Evolutionary conservation across 2,113 vertebrate genomes (phyloP), one percentile per base, ranked within the genome.

Genomic region (Cygnus buccinator): DNA sequence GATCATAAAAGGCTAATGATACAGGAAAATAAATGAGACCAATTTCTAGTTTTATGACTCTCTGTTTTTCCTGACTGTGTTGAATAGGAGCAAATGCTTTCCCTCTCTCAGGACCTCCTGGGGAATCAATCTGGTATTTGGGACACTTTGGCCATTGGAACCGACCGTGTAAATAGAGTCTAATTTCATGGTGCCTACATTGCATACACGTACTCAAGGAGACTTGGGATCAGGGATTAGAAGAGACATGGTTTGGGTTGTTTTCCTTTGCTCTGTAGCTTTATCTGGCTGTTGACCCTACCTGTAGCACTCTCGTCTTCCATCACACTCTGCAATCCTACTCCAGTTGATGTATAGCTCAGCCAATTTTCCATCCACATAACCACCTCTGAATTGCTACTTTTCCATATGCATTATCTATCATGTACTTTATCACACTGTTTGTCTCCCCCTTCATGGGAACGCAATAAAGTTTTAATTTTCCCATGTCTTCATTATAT

Each of bases 11-110:
- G 50, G 46, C n/a, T 65, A 61, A 81, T 28, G 57, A 81, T 21
- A 61, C 43, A 74, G 82, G 82, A 81, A 94, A 96, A 96, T 91
- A 94, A 96, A 95, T n/a, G 10, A 71, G 44, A 68, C 25, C 37
- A 26, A 54, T 28, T 80, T 79, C 66, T 62, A 76, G 33, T 48
- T 87, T 81, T 54, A 76, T 16, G 9, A 44, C 62, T 72, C 23
- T 83, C 63, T 78, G 65, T 67, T 33, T 72, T 92, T 92, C n/a
- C 48, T 87, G 75, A 85, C 37, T 50, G 59, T 62, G 65, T 59
- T 94, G 46, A 84, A 81, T 0, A 44, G 68, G 20, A 93, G 48
- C 26, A 26, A 93, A 65, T 21, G 5, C 21, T 4, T 2, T 46
- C 55, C 43, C 41, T 84, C 75, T 59, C 57, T 26, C 63, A 58